These are phyloP conservation scores for Aplochiton taeniatus DNA, from an alignment of 2,797 vertebrate species.

Conservation along the genomic window DNA sequence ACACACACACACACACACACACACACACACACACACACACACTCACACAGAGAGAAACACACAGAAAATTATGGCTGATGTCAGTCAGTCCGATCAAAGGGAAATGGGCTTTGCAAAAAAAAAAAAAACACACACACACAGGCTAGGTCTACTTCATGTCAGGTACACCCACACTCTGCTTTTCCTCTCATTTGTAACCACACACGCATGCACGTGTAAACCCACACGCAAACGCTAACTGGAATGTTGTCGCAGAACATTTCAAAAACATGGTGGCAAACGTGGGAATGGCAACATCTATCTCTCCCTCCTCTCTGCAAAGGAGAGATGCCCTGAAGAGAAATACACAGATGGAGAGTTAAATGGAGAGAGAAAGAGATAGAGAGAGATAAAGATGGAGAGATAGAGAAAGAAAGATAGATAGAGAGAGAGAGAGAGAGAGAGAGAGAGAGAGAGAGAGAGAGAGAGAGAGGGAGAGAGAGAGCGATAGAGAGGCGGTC, in stretches of 20 bases:
- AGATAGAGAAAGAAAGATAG: conserved; percentile 29
- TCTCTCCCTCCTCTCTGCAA: neutral
- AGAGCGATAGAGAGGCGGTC: neutral
- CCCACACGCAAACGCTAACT: too few species aligned
- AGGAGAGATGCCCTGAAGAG: too few species aligned
- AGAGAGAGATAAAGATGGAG: neutral
- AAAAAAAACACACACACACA: neutral
- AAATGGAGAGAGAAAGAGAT: neutral
- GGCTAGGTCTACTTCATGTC: too few species aligned
- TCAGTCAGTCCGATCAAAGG: too few species aligned
- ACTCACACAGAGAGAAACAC: neutral
- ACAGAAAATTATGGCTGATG: neutral
- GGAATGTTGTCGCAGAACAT: too few species aligned
- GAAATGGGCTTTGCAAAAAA: too few species aligned
- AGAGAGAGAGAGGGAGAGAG: neutral
- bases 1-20: neutral
- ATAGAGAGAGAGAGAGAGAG: conserved; percentile 38
- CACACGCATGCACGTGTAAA: too few species aligned
- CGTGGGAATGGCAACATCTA: too few species aligned
- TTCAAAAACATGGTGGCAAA: too few species aligned
- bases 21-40: conserved; percentile 1
- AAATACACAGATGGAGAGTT: neutral
- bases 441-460: conserved; percentile 6
- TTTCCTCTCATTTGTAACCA: too few species aligned
- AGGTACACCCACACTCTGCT: neutral